These are phyloP conservation scores for Ptychoptera albimana DNA, from an alignment of 2,888 invertebrate genomes.

Conservation along the genomic window DNA sequence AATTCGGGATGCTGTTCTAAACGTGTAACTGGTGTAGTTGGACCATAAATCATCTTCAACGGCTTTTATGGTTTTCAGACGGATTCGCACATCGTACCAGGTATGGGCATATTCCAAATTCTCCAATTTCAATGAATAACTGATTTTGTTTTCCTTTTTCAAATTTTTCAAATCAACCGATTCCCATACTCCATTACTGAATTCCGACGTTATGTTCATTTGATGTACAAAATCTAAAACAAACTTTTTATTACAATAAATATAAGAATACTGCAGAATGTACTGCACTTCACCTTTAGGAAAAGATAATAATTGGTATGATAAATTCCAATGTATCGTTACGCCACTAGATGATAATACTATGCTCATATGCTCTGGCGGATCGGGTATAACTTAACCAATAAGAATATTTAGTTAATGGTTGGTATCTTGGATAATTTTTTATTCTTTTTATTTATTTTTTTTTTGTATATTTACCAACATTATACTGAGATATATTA, in stretches of 20 bases:
- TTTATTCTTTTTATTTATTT: too few relatives aligned
- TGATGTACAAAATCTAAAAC: slow-evolving; percentile 19
- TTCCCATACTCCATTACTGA: slow-evolving; percentile 1
- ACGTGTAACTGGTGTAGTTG: slow-evolving; percentile 38
- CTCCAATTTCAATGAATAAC: background rate
- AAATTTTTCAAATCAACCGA: background rate
- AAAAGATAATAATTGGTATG: background rate
- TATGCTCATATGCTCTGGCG: too few relatives aligned
- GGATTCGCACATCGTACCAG: slow-evolving; percentile 54
- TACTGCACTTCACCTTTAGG: too few relatives aligned
- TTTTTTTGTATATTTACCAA: too few relatives aligned
- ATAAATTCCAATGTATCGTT: too few relatives aligned
- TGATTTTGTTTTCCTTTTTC: too few relatives aligned
- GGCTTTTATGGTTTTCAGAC: slow-evolving; percentile 40
- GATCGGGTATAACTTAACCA: too few relatives aligned
- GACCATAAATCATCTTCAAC: slow-evolving; percentile 50
- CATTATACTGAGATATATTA: too few relatives aligned
- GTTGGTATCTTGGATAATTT: too few relatives aligned
- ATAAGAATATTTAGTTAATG: too few relatives aligned
- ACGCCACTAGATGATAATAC: too few relatives aligned
- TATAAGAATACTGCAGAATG: too few relatives aligned
- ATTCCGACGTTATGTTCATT: slow-evolving; percentile 1
- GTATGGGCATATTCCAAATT: slow-evolving; percentile 6
- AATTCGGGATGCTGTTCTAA: slow-evolving; percentile 36
- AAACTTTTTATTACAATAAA: background rate